Conservation (phyloP, 1,140 invertebrate species). For the Mizuhopecten yessoensis region DNA sequence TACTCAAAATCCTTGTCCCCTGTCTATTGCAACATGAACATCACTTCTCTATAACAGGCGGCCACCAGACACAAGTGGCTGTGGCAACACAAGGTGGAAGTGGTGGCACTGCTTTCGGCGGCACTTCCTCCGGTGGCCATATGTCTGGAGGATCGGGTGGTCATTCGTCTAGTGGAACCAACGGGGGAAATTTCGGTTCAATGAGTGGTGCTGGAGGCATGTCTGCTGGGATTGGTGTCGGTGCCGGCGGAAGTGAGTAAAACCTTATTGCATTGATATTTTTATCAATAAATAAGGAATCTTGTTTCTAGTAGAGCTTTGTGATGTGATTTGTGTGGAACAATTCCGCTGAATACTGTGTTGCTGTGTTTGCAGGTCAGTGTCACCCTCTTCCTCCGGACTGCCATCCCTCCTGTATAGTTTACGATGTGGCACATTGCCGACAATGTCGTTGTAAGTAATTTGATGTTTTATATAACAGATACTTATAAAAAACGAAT, state of each 20-base stretch:
- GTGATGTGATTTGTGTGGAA: too few species aligned
- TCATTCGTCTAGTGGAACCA: background rate
- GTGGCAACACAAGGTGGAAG: constrained; percentile 41
- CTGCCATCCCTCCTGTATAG: constrained; percentile 61
- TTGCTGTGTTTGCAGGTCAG: background rate
- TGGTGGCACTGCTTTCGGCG: background rate
- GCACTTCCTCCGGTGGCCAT: too few species aligned
- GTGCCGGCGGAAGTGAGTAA: background rate
- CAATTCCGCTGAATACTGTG: too few species aligned
- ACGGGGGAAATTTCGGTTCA: background rate
- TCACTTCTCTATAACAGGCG: too few species aligned
- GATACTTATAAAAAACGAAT: too few species aligned
- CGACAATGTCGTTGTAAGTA: constrained; percentile 54
- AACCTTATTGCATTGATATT: too few species aligned
- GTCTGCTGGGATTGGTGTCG: constrained; percentile 43
- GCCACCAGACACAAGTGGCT: background rate
- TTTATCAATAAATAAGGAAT: too few species aligned
- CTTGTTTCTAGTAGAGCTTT: too few species aligned
- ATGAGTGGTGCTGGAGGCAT: constrained; percentile 44
- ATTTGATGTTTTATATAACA: too few species aligned
- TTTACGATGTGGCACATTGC: constrained; percentile 63
- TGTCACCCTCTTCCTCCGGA: constrained; percentile 58
- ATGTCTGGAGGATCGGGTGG: too few species aligned
- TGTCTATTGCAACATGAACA: too few species aligned
- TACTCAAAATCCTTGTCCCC: too few species aligned